Percentiles rank a stretch among this genome's conserved stretches.
These are phyloP conservation scores for Atrichornis clamosus DNA, from an alignment of 2,113 vertebrate species.

Conservation along the genomic window DNA sequence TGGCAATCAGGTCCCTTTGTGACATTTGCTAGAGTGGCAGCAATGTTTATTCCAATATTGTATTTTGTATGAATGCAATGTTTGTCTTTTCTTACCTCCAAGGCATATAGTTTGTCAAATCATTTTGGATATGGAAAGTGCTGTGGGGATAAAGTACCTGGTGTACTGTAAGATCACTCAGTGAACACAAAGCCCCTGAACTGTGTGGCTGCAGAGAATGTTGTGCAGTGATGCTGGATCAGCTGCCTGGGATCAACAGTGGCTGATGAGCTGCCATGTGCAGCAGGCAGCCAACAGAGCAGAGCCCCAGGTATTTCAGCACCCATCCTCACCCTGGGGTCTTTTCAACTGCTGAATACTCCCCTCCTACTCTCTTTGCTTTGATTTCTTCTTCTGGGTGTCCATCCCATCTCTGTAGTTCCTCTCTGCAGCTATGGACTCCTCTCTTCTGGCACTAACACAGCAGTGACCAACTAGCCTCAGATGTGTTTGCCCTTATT, in stretches of 20 bases:
- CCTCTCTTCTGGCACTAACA: neutral
- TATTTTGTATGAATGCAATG: neutral
- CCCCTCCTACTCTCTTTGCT: neutral
- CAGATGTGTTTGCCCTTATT: neutral
- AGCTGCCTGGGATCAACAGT: neutral
- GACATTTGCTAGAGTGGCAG: neutral
- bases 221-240: neutral
- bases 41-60: neutral
- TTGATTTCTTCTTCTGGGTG: neutral
- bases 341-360: neutral
- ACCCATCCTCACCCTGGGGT: neutral
- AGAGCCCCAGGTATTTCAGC: neutral
- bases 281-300: neutral
- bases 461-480: neutral
- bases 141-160: neutral
- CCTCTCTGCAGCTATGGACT: neutral
- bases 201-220: neutral
- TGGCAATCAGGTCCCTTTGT: neutral
- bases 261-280: neutral
- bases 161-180: neutral
- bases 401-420: neutral
- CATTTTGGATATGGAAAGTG: neutral
- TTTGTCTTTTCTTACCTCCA: neutral
- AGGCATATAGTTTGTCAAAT: neutral
- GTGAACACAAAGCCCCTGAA: neutral